Percentiles rank a stretch among this genome's conserved stretches.
Conservation (phyloP, 2,888 invertebrate genomes). For the Acleris cristana region DNA sequence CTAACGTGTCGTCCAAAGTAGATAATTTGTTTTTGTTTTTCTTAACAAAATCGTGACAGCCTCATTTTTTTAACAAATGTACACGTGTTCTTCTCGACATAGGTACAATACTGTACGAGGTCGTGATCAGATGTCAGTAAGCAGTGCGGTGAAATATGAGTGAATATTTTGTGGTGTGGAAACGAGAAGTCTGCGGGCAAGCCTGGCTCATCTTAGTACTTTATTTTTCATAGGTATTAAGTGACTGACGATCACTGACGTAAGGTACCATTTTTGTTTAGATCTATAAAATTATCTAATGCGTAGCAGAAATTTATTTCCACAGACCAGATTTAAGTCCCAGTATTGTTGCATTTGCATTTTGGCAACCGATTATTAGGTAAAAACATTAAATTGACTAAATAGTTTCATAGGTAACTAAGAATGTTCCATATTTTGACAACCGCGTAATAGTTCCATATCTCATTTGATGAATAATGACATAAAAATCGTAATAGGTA, state of each 20-base stretch:
- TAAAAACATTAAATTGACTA: too few species aligned
- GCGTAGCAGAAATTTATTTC: background rate
- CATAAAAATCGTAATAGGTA: too few species aligned
- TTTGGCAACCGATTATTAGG: too few species aligned
- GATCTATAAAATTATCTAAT: background rate
- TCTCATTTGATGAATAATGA: too few species aligned
- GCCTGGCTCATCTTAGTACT: slow-evolving; percentile 36
- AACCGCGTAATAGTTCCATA: too few species aligned
- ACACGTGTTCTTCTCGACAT: background rate
- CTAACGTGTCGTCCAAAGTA: too few species aligned
- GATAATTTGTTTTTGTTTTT: background rate
- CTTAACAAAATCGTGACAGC: background rate
- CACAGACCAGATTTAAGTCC: too few species aligned
- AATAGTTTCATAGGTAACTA: too few species aligned
- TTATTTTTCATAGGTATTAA: slow-evolving; percentile 29
- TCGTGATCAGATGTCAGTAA: slow-evolving; percentile 41
- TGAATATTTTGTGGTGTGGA: slow-evolving; percentile 49
- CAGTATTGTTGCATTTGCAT: too few species aligned
- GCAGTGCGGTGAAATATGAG: slow-evolving; percentile 52
- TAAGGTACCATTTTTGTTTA: slow-evolving; percentile 4
- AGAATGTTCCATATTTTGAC: too few species aligned
- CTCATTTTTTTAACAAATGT: background rate
- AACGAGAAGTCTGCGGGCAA: slow-evolving; percentile 44
- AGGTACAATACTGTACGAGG: slow-evolving; percentile 25
- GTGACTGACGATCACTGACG: slow-evolving; percentile 12